Base-by-base conservation (phyloP, 2,113 vertebrate species). In the Lepus timidus region DNA sequence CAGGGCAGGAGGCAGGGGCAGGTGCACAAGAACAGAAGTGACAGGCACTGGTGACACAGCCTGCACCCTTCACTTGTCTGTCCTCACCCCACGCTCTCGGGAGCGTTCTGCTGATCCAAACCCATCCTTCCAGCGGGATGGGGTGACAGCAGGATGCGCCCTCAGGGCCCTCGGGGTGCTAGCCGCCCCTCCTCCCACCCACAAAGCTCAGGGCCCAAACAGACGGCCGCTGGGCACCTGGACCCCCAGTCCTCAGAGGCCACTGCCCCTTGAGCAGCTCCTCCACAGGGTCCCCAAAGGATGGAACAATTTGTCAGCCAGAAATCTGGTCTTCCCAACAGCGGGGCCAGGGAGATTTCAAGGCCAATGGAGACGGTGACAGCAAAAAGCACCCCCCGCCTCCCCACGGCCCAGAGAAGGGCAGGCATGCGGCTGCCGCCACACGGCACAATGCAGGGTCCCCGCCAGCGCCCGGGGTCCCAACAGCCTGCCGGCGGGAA, bases 391-490 rank as follows among this genome's bases (percentile, higher is more conserved):
- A 58, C 4, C 55, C 19, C 3, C 4, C 6, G 31, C 33, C 73
- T 36, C 3, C 8, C 16, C 25, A 2, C 14, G 14, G 62, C 19
- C 33, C 13, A 25, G 65, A 61, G 22, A n/a, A 27, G 7, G 33
- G 27, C 23, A 39, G 13, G 19, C 9, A 14, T 0, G 3, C 6
- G 27, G 36, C 23, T 61, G 7, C 0, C 9, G 25, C 25, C 55
- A 31, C 29, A 70, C 14, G 10, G 31, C 23, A 17, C 49, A 23
- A 51, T 17, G 11, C 10, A 0, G 19, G 55, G 19, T 0, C 4
- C 8, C 67, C 31, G 10, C 12, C 65, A 7, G 3, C 0, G 0
- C 44, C 52, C 33, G 12, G 20, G 1, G 14, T 13, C 1, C 65
- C 71, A 27, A 23, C 9, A 1, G 1, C 4, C 27, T 64, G 31